Conservation (phyloP, 2,888 invertebrate genomes). For the Euplagia quadripunctaria region DNA sequence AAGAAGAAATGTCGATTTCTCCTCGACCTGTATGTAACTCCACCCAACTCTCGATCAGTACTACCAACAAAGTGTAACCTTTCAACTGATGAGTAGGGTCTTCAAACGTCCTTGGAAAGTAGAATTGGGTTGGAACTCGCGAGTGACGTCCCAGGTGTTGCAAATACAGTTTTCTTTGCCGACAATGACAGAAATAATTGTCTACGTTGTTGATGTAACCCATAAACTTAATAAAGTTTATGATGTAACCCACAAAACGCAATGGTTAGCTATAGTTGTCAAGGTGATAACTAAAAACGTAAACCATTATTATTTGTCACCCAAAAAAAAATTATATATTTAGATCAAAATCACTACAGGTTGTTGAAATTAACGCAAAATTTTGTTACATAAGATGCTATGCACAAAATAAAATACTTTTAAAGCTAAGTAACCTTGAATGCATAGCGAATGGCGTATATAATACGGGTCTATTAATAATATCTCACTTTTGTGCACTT, state of each 20-base stretch:
- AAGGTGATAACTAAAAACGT: neutral
- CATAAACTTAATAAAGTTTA: too few relatives aligned
- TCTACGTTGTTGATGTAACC: too few relatives aligned
- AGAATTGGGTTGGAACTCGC: neutral
- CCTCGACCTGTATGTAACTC: too few relatives aligned
- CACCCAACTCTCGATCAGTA: too few relatives aligned
- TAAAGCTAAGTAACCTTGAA: neutral
- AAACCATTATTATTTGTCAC: neutral
- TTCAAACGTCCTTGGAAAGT: neutral
- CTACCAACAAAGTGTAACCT: neutral
- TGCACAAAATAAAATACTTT: neutral
- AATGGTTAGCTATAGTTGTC: neutral
- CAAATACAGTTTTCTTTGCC: neutral
- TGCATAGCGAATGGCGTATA: neutral
- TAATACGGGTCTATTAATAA: conserved; percentile 4
- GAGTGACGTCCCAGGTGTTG: neutral
- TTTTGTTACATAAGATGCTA: conserved; percentile 19
- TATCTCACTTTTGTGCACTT: conserved; percentile 3
- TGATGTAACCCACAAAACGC: neutral
- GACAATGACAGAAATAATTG: neutral
- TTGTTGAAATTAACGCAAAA: neutral
- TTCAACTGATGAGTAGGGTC: neutral
- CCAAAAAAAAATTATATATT: neutral
- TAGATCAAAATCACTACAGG: neutral
- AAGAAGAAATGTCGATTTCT: neutral